Percentiles rank a stretch among this genome's conserved stretches.
phyloP scores from a whole-genome alignment of 2,888 invertebrate species.

The Linnaemya vulpina region DNA sequence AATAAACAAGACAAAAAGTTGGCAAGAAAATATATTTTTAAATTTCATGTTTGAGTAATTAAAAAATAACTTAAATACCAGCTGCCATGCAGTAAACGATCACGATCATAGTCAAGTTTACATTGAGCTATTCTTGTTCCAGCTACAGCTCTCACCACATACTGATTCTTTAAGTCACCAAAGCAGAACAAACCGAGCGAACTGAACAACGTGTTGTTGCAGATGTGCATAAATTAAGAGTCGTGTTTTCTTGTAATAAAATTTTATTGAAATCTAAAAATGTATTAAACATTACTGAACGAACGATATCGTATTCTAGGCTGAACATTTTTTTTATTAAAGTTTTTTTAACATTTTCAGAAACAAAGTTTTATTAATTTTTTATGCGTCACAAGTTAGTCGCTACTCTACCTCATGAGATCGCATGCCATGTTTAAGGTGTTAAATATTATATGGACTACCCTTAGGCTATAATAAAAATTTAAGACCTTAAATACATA shows the following conservation, averaged over 20 bases:
- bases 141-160: conserved; percentile 23
- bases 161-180: conserved; percentile 51
- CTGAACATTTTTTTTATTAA: conserved; percentile 32
- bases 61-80: conserved; percentile 58
- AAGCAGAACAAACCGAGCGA: conserved; percentile 27
- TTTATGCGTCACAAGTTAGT: conserved; percentile 46
- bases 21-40: conserved; percentile 40
- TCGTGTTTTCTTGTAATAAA: conserved; percentile 15
- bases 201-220: conserved; percentile 15
- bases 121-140: conserved; percentile 11
- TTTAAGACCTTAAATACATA: conserved; percentile 34
- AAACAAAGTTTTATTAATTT: conserved; percentile 28
- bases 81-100: conserved; percentile 43
- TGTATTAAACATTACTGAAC: conserved; percentile 1
- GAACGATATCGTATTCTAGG: conserved; percentile 9
- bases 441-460: conserved; percentile 63
- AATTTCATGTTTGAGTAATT: conserved; percentile 60
- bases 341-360: conserved; percentile 13
- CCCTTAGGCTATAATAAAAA: conserved; percentile 49
- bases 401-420: not conserved
- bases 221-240: conserved; percentile 60
- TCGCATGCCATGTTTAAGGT: conserved; percentile 66
- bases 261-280: conserved; percentile 43
- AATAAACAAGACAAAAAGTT: conserved; percentile 5
- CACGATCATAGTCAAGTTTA: conserved; percentile 25